Base-by-base conservation (phyloP, 2,113 vertebrate species). In the Oxygymnocypris stewartii region DNA sequence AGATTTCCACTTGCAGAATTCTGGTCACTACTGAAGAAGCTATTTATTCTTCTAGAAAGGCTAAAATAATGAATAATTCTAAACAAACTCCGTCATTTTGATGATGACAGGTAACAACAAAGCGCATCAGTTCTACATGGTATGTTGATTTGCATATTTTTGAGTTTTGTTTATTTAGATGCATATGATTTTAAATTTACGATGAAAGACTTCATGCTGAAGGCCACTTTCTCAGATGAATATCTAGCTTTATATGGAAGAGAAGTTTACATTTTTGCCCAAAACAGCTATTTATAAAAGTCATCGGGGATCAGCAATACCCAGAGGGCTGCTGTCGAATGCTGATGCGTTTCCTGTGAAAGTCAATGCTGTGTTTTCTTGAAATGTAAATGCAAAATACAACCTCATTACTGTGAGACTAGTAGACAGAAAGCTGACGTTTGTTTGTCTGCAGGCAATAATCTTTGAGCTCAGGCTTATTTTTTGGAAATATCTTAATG, bases 401-500 rank as follows among this genome's bases (percentile, higher is more conserved):
- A 61, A 13, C 6, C 51, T 81, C 40, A 65, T 82, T 69, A 23
- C 23, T 63, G 42, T 67, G n/a, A 47, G 59, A 69, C 63, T 18
- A 28, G 5, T 69, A 63, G 44, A 9, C 16, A 69, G n/a, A 57
- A 11, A 31, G 61, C 80, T 82, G 63, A 67, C 2, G 4, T 73
- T 73, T 74, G 31, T 74, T 84, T 84, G 67, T 57, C 82, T 84
- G 82, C 28, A 40, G 49, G 82, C 65, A 71, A 57, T 44, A 74
- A 59, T 57, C 82, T 57, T 57, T 83, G 81, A 28, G 67, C 69
- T 59, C 23, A 54, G 44, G 13, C 47, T 40, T 40, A 47, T 71
- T 84, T 75, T 31, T 67, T 69, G 51, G 71, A 86, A 76, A 83
- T 49, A 80, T 54, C 40, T 77, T 83, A 73, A 85, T 74, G 71